Conservation (phyloP, 2,888 invertebrate species). For the Spisula solida region DNA sequence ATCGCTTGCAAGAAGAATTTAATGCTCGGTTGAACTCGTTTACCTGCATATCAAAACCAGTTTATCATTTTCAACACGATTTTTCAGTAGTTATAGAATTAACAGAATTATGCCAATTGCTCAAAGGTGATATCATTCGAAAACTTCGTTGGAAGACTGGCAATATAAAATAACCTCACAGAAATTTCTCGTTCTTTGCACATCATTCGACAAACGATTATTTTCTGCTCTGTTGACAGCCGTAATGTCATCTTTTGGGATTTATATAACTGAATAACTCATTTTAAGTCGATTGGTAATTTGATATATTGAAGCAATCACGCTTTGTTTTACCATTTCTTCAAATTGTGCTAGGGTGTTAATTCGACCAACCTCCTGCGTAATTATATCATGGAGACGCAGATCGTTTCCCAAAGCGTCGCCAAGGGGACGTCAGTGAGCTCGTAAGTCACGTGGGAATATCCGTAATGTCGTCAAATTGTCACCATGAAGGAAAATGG, state of each 20-base stretch:
- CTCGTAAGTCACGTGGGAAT: constrained; percentile 59
- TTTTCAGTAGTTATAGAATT: not conserved
- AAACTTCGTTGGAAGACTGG: not conserved
- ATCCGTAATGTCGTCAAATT: constrained; percentile 51
- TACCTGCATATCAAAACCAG: not conserved
- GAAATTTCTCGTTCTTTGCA: not conserved
- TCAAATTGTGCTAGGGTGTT: constrained; percentile 49
- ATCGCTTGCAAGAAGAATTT: no score
- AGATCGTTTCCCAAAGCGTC: constrained; percentile 57
- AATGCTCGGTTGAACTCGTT: no score
- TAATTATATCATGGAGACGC: constrained; percentile 64
- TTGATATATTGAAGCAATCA: constrained; percentile 45
- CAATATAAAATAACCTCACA: not conserved
- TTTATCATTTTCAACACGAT: not conserved
- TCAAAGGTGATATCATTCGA: not conserved
- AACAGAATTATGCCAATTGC: constrained; percentile 1
- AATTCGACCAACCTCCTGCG: constrained; percentile 62
- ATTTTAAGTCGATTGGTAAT: constrained; percentile 41
- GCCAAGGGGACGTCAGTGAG: constrained; percentile 46
- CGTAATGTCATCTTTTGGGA: constrained; percentile 5
- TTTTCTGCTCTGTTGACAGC: constrained; percentile 7
- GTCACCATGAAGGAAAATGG: constrained; percentile 50
- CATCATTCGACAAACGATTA: not conserved
- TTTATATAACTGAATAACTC: constrained; percentile 26
- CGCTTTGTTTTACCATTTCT: constrained; percentile 61